Evolutionary conservation across 2,797 vertebrate species (phyloP), one percentile per base, ranked within the genome.

Genomic region (Meriones psammophilus): DNA sequence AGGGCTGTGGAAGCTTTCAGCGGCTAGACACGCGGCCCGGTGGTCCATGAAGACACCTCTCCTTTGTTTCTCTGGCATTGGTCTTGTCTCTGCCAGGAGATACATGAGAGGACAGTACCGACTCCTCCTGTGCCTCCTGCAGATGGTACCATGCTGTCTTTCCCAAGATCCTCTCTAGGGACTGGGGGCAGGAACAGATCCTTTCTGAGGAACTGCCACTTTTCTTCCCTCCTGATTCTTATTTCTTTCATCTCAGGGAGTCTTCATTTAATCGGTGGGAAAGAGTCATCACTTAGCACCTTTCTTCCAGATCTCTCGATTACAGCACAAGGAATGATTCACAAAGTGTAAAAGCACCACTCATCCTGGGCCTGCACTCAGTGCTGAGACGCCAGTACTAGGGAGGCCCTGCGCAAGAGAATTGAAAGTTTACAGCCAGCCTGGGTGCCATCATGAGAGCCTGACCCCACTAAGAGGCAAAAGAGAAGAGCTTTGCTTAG

Each of bases 281-380:
- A 74, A 79, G 42, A 95, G 39, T 39, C 22, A 73, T 39, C 10
- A 73, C 36, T 39, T 73, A 36, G 18, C 36, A 62, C 33, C 39
- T 1, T 73, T 46, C 28, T 58, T 76, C 33, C 33, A 60, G 42
- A 88, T 84, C 68, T 88, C 92, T 92, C 39, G 46, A 18, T 92
- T 73, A 26, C 56, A 39, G 20, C 77, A 71, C 60, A 88, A 79
- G 77, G 42, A 36, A 77, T 22, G 64, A n/a, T 87, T 88, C 86
- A 84, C 86, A 73, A 86, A 79, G 58, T 89, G n/a, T 95, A 77
- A 69, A 91, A 58, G 15, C 30, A 60, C 22, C 30, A 60, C n/a
- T 36, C 20, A 24, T 42, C 74, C 78, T 24, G 15, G 56, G 58
- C 10, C 6, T 62, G n/a, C 1, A 4, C 56, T 36, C n/a, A 28